A percentile compares a stretch with the other conserved stretches of the same genome.
These are phyloP conservation scores for Penelope pileata DNA, from an alignment of 2,113 vertebrate genomes.

Conservation along the genomic window DNA sequence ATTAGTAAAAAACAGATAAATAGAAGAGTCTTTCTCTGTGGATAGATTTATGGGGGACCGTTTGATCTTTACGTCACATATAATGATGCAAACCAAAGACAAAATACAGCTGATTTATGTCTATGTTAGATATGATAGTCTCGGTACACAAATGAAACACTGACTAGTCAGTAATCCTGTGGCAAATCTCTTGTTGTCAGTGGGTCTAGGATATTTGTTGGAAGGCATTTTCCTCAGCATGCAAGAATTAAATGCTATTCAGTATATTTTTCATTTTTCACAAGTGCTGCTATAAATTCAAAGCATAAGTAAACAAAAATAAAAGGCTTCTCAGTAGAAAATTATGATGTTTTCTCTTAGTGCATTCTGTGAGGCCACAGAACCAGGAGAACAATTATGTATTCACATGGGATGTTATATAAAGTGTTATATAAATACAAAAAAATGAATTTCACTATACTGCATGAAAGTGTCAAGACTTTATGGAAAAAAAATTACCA, in stretches of 20 bases:
- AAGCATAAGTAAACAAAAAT: background rate
- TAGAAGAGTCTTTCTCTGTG: background rate
- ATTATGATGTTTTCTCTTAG: background rate
- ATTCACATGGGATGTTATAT: background rate
- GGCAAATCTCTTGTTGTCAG: background rate
- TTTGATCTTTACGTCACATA: background rate
- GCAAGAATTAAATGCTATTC: background rate
- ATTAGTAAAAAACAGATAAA: fast-evolving
- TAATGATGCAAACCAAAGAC: background rate
- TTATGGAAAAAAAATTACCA: background rate
- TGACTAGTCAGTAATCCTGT: background rate
- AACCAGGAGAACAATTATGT: background rate
- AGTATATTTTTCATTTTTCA: background rate
- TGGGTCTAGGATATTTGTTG: background rate
- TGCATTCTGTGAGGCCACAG: background rate
- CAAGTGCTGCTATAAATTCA: background rate
- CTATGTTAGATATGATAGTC: background rate
- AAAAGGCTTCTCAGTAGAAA: background rate
- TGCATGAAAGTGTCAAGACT: background rate
- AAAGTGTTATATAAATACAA: background rate
- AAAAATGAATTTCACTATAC: background rate
- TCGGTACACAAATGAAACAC: background rate
- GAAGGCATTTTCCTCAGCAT: background rate
- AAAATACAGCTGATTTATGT: background rate
- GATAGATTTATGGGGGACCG: background rate